phyloP scores from a whole-genome alignment of 2,888 invertebrate genomes.

The Crepidodera aurea region DNA sequence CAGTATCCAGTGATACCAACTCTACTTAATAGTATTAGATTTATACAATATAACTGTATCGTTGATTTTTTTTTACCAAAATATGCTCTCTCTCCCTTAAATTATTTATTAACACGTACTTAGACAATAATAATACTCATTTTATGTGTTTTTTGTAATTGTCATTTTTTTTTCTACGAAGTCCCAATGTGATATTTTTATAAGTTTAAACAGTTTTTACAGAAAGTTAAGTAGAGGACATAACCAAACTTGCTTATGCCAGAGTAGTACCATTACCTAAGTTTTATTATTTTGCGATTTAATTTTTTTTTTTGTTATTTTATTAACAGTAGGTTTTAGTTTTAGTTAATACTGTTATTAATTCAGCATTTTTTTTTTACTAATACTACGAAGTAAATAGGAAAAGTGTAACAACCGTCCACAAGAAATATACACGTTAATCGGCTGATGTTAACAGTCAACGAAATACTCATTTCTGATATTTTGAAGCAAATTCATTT shows the following conservation, averaged over 20 bases:
- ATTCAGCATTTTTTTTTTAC: conserved; percentile 22
- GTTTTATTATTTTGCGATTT: conserved; percentile 37
- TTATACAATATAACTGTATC: conserved; percentile 33
- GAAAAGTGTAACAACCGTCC: conserved; percentile 26
- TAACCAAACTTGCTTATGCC: conserved; percentile 56
- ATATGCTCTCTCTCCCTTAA: conserved; percentile 42
- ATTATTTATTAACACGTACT: conserved; percentile 46
- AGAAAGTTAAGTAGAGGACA: conserved; percentile 47
- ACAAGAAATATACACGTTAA: conserved; percentile 6
- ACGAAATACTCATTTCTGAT: conserved; percentile 5
- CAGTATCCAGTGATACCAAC: conserved; percentile 47
- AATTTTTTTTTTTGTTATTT: conserved; percentile 29
- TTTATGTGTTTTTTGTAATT: conserved; percentile 40
- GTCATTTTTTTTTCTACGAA: conserved; percentile 34
- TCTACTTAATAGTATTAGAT: conserved; percentile 46
- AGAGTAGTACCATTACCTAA: conserved; percentile 54
- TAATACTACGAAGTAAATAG: conserved; percentile 11
- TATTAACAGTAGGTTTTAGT: conserved; percentile 30
- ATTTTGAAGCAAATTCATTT: background rate
- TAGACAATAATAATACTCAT: conserved; percentile 49
- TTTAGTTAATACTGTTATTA: conserved; percentile 12
- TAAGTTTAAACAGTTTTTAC: conserved; percentile 45
- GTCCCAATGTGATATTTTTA: conserved; percentile 54
- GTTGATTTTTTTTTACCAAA: conserved; percentile 29
- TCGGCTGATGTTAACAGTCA: background rate